Evolutionary conservation across 2,797 vertebrate genomes (phyloP), one percentile per base, ranked within the genome.

Genomic region (Falco cherrug): DNA sequence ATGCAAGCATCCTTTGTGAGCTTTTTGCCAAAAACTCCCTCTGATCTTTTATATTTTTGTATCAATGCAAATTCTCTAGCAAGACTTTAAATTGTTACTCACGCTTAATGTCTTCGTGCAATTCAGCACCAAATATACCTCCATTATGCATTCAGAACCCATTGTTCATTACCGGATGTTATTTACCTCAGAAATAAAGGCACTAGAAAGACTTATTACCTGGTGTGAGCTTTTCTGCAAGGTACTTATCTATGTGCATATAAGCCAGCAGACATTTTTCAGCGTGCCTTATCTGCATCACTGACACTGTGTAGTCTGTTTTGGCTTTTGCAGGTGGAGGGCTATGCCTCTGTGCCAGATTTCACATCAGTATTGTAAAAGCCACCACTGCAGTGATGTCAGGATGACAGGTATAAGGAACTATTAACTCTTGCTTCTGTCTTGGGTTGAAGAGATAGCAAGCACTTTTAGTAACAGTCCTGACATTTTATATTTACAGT

Each of bases 171-270:
- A 68, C 35, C 68, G 80, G 87, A 70, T 47, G 70, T 41, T 83
- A 87, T 92, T 94, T 71, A 87, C 53, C 84, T 78, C 24, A 1
- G 86, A 92, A 90, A 93, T 65, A 87, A 88, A 92, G 60, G 77
- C 64, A 50, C 35, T 77, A 57, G 26, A 83, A 92, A 56, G 63
- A 87, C 53, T 69, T 81, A 79, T 51, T 73, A 68, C 41, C 50
- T 39, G 17, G n/a, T 56, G 41, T 45, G 41, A 77, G 54, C n/a
- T 92, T 87, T 93, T 89, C 78, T 81, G 71, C 68, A 65, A 71
- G 61, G 65, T 11, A 54, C 54, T 80, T 84, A 47, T 43, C 56
- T 84, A 7, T 26, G 67, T 69, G 69, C 69, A 43, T 11, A 25
- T 18, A 89, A 70, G 82, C 19, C 59, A 91, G 68, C 28, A 92